A percentile compares a stretch with the other conserved stretches of the same genome.
These are phyloP conservation scores for Noturus placidus DNA, from an alignment of 2,113 vertebrate genomes.

Conservation along the genomic window DNA sequence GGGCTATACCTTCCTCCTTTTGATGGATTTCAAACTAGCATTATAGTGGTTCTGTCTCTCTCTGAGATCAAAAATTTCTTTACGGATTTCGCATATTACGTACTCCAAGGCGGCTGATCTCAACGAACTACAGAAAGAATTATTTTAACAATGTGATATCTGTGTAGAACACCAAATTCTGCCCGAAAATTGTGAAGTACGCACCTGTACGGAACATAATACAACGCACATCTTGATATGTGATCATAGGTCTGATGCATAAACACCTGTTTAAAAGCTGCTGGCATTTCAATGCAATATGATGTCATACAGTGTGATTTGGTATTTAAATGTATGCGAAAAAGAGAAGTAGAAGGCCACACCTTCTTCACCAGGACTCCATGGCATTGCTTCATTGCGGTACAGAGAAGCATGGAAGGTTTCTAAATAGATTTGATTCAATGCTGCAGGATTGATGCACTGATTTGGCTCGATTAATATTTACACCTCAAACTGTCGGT, in stretches of 20 bases:
- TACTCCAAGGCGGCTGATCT: not conserved
- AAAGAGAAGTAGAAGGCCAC: not conserved
- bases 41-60: too few relatives aligned
- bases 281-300: not conserved
- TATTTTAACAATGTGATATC: not conserved
- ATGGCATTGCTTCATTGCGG: not conserved
- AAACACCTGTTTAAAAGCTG: not conserved
- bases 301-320: not conserved
- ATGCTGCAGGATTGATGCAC: not conserved
- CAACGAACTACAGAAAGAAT: not conserved
- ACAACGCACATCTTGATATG: too few relatives aligned
- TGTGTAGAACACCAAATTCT: not conserved
- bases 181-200: too few relatives aligned
- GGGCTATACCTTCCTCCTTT: not conserved
- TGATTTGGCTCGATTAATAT: too few relatives aligned
- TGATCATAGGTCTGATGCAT: not conserved
- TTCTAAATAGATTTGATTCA: not conserved
- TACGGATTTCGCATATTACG: not conserved
- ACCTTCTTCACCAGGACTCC: not conserved
- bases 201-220: too few relatives aligned
- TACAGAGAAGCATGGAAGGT: constrained; percentile 52
- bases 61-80: not conserved
- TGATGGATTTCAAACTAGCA: not conserved
- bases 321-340: not conserved
- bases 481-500: not conserved